phyloP scores from a whole-genome alignment of 2,113 vertebrate species.

The Peromyscus maniculatus region DNA sequence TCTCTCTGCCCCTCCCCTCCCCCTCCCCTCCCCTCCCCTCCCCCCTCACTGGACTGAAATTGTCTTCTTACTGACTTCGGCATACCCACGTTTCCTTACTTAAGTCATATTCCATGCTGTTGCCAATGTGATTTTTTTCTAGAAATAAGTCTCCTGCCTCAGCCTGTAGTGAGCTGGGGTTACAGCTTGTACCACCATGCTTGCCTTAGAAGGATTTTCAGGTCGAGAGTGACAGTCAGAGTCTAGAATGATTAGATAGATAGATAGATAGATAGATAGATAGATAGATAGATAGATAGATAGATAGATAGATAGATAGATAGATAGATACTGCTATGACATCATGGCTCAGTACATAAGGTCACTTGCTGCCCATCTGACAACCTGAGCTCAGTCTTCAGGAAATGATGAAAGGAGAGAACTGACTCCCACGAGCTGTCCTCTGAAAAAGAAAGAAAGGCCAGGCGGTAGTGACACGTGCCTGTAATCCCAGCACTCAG shows the following conservation, averaged over 20 bases:
- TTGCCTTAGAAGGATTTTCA: neutral
- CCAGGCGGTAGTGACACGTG: rapidly evolving
- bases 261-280: too few relatives aligned
- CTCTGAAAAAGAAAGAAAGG: neutral
- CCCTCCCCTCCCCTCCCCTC: neutral
- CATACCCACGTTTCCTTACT: neutral
- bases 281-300: neutral
- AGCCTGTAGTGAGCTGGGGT: neutral
- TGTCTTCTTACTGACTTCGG: neutral
- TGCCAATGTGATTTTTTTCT: neutral
- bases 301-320: neutral
- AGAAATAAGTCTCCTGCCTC: neutral
- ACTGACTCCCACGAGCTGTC: neutral
- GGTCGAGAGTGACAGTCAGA: neutral
- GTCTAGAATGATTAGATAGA: neutral
- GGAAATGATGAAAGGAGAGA: neutral
- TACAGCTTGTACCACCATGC: neutral
- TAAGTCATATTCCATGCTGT: neutral
- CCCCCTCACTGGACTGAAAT: neutral
- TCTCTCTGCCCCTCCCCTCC: neutral
- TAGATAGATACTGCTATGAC: neutral
- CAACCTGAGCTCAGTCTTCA: neutral
- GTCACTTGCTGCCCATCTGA: neutral
- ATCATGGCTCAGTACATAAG: neutral
- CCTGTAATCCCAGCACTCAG: neutral